Conservation (phyloP, 30 jellyfish, hydroid and myxozoan genomes). For the Pseudorhiza aurosa region DNA sequence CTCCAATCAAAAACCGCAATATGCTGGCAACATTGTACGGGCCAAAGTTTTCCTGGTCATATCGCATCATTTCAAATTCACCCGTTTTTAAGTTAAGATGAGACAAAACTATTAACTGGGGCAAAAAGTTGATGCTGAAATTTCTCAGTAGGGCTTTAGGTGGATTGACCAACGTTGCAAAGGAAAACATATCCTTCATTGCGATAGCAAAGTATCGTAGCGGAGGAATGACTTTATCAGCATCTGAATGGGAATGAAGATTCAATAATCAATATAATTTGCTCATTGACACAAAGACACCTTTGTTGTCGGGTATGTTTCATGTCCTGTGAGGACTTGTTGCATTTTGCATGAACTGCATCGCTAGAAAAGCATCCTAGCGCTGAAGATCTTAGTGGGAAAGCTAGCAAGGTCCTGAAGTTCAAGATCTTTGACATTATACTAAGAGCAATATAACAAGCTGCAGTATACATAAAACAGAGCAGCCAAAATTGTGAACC, state of each 20-base stretch:
- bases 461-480: too few species aligned
- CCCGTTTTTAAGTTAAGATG: slow-evolving; percentile 64
- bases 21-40: slow-evolving; percentile 32
- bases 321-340: too few species aligned
- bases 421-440: too few species aligned
- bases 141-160: slow-evolving; percentile 38
- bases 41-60: slow-evolving; percentile 62
- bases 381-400: too few species aligned
- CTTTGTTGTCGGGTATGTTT: too few species aligned
- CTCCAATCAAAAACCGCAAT: slow-evolving; percentile 41
- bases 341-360: too few species aligned
- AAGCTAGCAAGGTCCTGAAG: too few species aligned
- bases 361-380: too few species aligned
- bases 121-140: slow-evolving; percentile 37
- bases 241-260: slow-evolving; percentile 40
- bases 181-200: slow-evolving; percentile 42
- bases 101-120: slow-evolving; percentile 42
- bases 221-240: slow-evolving; percentile 41
- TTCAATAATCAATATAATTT: too few species aligned
- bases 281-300: too few species aligned
- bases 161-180: slow-evolving; percentile 63
- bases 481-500: too few species aligned
- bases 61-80: slow-evolving; percentile 62
- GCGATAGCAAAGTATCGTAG: slow-evolving; percentile 56
- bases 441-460: too few species aligned